Base-by-base conservation (phyloP, 2,113 vertebrate genomes). In the Phoxinus phoxinus region DNA sequence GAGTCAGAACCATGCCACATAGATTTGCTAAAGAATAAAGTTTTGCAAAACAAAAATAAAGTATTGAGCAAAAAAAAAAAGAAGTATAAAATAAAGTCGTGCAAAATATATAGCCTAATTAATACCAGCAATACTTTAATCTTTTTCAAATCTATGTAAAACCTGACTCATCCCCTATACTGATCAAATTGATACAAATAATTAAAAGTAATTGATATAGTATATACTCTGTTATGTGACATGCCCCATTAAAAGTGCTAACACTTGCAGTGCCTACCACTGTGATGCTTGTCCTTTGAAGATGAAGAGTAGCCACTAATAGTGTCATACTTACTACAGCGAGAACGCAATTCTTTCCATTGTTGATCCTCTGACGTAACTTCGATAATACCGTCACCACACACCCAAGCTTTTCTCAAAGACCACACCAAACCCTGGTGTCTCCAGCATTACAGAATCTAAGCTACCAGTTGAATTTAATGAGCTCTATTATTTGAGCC, bases 301-400 rank as follows among this genome's bases (percentile, higher is more conserved):
- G 85, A 89, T 77, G 83, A 84, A 88, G 80, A 76, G 32, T 74
- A 87, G 89, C 78, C 69, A 61, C 25, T 61, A 61, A 61, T 30
- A 84, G 6, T 41, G 6, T n/a, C 23, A 44, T 59, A 77, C 17
- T 84, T 85, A 83, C 8, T 6, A 87, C 59, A 86, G 74, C 6
- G 6, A 71, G 77, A 91, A 84, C 87, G 65, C 89, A 69, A 81
- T 85, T 90, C 83, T 93, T 93, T 94, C 92, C 92, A 92, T 89
- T 86, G 30, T 83, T 80, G 85, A 46, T 3, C 84, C 53, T 88
- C 87, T 92, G 91, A 94, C 89, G 41, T 93, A 23, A 89, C 89
- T 35, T 15, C 2, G 71, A 87, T 92, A 91, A 93, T 92, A 90
- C 86, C 59, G 83, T 86, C 83, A 83, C 87, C 80, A 86, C 90